Percentiles rank a stretch among this genome's conserved stretches.
Conservation (phyloP, 2,797 vertebrate genomes). For the Phrynocephalus guinanensis region DNA sequence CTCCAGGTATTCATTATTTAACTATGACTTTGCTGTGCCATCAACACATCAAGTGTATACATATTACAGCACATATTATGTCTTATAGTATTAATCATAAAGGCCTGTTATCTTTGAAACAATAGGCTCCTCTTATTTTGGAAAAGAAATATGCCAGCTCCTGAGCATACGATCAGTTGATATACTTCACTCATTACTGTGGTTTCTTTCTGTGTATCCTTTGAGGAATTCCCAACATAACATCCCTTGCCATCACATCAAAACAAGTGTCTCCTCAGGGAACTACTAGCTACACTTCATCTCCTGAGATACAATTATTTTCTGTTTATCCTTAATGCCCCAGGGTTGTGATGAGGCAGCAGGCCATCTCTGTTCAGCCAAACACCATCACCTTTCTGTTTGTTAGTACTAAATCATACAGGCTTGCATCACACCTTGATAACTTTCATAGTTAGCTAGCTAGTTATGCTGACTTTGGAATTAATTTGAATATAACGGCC, state of each 20-base stretch:
- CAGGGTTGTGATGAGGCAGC: slow-evolving; percentile 36
- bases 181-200: slow-evolving; percentile 21
- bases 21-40: slow-evolving; percentile 37
- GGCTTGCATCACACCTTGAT: neutral
- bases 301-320: slow-evolving; percentile 88
- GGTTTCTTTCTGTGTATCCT: slow-evolving; percentile 47
- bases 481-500: neutral
- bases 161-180: slow-evolving; percentile 20
- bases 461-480: neutral
- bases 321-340: slow-evolving; percentile 64
- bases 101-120: slow-evolving; percentile 22
- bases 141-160: slow-evolving; percentile 9
- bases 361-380: neutral
- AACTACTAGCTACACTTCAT: slow-evolving; percentile 71
- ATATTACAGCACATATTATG: neutral
- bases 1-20: slow-evolving; percentile 12
- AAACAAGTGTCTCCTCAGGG: slow-evolving; percentile 76
- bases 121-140: neutral
- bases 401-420: neutral
- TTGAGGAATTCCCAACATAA: slow-evolving; percentile 43
- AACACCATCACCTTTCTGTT: slow-evolving; percentile 13
- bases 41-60: slow-evolving; percentile 24
- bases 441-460: neutral
- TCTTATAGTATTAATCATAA: slow-evolving; percentile 23
- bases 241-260: slow-evolving; percentile 54